Conservation (phyloP, 2,113 vertebrate species). For the Boleophthalmus pectinirostris region DNA sequence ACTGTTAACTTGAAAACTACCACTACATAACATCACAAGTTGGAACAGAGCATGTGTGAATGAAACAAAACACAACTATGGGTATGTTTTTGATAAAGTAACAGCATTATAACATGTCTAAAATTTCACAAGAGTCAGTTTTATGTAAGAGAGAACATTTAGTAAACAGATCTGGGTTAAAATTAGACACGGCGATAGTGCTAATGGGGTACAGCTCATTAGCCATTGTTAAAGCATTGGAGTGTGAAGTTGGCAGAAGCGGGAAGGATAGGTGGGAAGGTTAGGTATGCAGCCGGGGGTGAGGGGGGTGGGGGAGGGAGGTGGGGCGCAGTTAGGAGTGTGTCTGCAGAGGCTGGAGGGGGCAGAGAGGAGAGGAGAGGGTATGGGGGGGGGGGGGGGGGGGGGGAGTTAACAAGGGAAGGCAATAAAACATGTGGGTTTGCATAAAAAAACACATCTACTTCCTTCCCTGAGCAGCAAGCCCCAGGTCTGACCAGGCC, state of each 20-base stretch:
- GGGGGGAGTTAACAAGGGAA: conserved; percentile 43
- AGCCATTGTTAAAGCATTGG: not conserved
- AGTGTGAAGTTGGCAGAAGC: conserved; percentile 1
- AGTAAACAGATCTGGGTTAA: not conserved
- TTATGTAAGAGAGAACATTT: not conserved
- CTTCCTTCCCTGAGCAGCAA: conserved; percentile 40
- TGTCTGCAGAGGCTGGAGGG: conserved; percentile 39
- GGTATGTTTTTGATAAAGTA: too few relatives aligned
- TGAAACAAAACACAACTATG: too few relatives aligned
- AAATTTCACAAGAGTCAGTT: too few relatives aligned
- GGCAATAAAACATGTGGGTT: conserved; percentile 62
- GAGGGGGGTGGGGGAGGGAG: conserved; percentile 9
- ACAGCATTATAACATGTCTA: too few relatives aligned
- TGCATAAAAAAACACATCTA: conserved; percentile 54
- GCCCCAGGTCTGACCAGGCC: conserved; percentile 8
- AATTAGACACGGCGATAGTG: not conserved
- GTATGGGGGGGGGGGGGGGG: conserved; percentile 3
- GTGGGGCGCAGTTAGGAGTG: conserved; percentile 14
- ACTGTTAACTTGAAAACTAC: too few relatives aligned
- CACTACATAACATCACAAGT: too few relatives aligned
- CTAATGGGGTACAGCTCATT: not conserved
- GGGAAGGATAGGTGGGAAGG: conserved; percentile 50
- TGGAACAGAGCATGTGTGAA: too few relatives aligned
- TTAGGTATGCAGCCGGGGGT: conserved; percentile 41
- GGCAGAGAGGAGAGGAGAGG: conserved; percentile 2